Evolutionary conservation across 2,113 vertebrate species (phyloP), one percentile per base, ranked within the genome.

Genomic region (Synodontis membranacea): DNA sequence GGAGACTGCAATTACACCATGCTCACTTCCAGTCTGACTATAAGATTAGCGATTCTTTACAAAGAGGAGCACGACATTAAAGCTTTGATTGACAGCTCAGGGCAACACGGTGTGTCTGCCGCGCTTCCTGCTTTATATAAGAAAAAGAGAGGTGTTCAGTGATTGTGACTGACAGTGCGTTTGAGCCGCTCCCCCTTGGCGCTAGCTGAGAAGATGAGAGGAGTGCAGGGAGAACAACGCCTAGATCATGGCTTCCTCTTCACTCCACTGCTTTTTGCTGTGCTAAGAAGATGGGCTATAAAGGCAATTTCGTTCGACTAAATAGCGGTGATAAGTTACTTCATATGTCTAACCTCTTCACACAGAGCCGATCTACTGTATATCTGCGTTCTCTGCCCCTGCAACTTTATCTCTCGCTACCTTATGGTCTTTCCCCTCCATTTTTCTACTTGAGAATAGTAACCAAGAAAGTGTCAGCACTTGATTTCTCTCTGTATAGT

Each of bases 41-140:
- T 39, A 37, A 78, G 74, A 78, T 80, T 56, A 80, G 34, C 39
- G 25, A 72, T 72, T 82, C 72, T 62, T 75, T 42, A 79, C 86
- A 82, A 86, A 89, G 80, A 84, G 86, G n/a, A 68, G 52, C 31
- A 86, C 81, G 72, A 68, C 34, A 85, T 85, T 88, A 84, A 70
- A 84, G 84, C 37, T 62, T 62, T 88, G 90, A 91, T 88, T 89
- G 90, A 83, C 90, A 89, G 90, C 80, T 76, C 60, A 88, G 76
- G 72, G 87, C 87, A 88, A 88, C 85, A 84, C 80, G 82, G 75
- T 85, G 84, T 68, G 62, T 39, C 87, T 82, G 80, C 72, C 66
- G 70, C n/a, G 34, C 82, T 88, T 82, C 42, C 46, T 50, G 75
- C 68, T 78, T 86, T 82, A 89, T 81, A 83, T 84, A 85, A 62